Evolutionary conservation across 2,797 vertebrate genomes (phyloP).

Genomic region (Xenentodon cancila): DNA sequence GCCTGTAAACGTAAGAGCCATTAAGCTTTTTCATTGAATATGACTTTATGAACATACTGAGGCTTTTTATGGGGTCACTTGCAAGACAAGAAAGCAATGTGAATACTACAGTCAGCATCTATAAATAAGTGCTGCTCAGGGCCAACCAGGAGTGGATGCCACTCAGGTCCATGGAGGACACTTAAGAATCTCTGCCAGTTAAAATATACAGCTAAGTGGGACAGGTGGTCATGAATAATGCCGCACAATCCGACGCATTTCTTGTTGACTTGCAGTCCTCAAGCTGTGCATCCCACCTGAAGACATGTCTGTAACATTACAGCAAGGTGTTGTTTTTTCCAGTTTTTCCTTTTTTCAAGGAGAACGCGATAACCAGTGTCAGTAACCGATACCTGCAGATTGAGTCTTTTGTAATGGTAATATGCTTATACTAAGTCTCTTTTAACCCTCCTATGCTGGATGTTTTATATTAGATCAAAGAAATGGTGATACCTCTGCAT

Average conservation of each 20-base stretch:
- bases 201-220: constrained; percentile 45
- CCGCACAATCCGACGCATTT: constrained; percentile 12
- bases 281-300: constrained; percentile 8
- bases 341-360: no score
- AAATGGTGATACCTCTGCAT: no score
- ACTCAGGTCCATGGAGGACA: constrained; percentile 43
- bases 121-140: constrained; percentile 55
- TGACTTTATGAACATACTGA: constrained; percentile 48
- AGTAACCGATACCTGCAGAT: no score
- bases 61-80: constrained; percentile 33
- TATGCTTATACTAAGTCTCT: no score
- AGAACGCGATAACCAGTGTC: no score
- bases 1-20: constrained; percentile 37
- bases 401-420: no score
- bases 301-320: not conserved
- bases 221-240: constrained; percentile 66
- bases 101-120: constrained; percentile 51
- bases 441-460: no score
- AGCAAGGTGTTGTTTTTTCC: no score
- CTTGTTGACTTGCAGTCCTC: constrained; percentile 15
- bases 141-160: constrained; percentile 35
- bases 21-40: constrained; percentile 53
- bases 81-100: constrained; percentile 13
- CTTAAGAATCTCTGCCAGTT: constrained; percentile 50
- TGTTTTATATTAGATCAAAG: no score